phyloP scores from a whole-genome alignment of 2,113 vertebrate species.

The Tauraco erythrolophus region DNA sequence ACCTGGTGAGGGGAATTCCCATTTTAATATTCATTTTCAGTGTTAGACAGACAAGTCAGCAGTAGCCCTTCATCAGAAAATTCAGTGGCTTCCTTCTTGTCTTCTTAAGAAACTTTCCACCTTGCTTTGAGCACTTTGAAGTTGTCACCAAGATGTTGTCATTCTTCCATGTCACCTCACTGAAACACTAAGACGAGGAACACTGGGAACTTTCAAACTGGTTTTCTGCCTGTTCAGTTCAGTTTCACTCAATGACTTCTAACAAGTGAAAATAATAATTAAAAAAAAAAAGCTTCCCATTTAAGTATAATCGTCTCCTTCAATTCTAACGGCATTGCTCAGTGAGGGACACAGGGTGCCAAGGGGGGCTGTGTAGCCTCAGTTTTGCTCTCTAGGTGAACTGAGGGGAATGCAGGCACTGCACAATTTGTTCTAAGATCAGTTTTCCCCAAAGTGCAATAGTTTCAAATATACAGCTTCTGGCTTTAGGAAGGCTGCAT shows the following conservation, averaged over 20 bases:
- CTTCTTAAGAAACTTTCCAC: not conserved
- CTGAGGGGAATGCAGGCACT: not conserved
- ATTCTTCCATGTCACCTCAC: not conserved
- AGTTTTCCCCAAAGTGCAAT: not conserved
- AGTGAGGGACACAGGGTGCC: not conserved
- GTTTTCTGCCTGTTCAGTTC: not conserved
- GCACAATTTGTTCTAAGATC: not conserved
- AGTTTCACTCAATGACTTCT: not conserved
- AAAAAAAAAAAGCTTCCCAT: not conserved
- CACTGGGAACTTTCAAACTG: not conserved
- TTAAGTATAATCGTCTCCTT: not conserved
- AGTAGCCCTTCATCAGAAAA: not conserved
- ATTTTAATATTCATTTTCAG: not conserved
- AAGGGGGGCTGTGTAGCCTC: not conserved
- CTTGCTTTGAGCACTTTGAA: not conserved
- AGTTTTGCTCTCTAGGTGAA: not conserved
- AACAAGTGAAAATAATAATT: not conserved
- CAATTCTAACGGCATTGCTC: not conserved
- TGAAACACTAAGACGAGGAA: not conserved
- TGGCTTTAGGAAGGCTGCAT: not conserved
- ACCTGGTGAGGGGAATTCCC: not conserved
- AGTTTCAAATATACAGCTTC: not conserved
- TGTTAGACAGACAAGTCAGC: not conserved
- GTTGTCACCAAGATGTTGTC: not conserved
- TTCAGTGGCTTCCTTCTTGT: not conserved